Base-by-base conservation (phyloP, 2,888 invertebrate genomes). In the Zele albiditarsus region DNA sequence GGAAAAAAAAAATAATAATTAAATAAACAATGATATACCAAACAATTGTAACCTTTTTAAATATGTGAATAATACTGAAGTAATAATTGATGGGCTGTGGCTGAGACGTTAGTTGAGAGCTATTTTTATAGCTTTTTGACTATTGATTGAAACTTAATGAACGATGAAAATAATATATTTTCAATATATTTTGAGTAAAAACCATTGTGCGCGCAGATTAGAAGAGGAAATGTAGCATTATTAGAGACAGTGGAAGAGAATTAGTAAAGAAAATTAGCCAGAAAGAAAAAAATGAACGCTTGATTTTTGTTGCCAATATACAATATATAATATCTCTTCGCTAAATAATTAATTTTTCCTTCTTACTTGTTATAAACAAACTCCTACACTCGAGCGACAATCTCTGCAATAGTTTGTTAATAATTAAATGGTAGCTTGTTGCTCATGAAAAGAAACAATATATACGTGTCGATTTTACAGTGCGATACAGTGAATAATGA, bases 41-140 rank as follows among this genome's bases (percentile, higher is more conserved):
- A 67, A 46, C 46, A 28, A 46, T 46, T 46, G 27, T 53, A 53
- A 53, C n/a, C 38, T 38, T 53, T 42, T 80, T 81, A 87, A 85
- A 84, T 84, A 84, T 87, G 82, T 82, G 82, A 87, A 85, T 87
- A 84, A 62, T 63, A 38, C 33, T 12, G 80, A 86, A 84, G 84
- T 82, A 85, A 85, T 84, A 84, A 82, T 82, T 79, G 84, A 86
- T 82, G 85, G 89, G 89, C 89, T 89, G 88, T 89, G 89, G 88
- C 82, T 87, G 84, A 86, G 80, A 85, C 82, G 82, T 85, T 86
- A 83, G 83, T 83, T 87, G 81, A 83, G 84, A 86, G 89, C 88
- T 89, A 89, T 89, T 89, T 89, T 89, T 89, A 89, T 88, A 89
- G 88, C 88, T 89, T 87, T 88, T 87, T 86, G 80, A 84, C 53